Evolutionary conservation across 2,113 vertebrate species (phyloP).

Genomic region (Neogobius melanostomus): DNA sequence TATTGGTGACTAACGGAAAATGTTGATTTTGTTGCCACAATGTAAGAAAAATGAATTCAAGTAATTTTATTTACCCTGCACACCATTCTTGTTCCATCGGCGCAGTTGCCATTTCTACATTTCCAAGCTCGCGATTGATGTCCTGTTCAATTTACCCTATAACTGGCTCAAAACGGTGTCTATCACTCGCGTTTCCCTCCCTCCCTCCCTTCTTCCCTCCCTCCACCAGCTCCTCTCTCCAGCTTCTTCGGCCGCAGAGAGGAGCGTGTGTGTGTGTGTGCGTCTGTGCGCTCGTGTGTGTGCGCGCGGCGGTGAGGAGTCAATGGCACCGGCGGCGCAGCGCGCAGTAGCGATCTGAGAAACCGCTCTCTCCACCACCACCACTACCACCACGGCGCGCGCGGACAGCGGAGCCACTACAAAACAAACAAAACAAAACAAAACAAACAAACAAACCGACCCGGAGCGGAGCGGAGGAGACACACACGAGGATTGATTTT

Average conservation of each 20-base stretch:
- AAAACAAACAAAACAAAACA: neutral
- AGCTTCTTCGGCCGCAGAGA: neutral
- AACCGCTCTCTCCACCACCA: too few relatives aligned
- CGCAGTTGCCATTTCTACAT: too few relatives aligned
- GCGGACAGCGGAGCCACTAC: constrained; percentile 12
- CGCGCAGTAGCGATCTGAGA: constrained; percentile 52
- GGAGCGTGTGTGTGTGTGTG: neutral
- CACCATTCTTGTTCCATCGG: too few relatives aligned
- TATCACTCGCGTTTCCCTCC: constrained; percentile 34
- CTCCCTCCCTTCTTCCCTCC: neutral
- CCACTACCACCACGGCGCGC: constrained; percentile 11
- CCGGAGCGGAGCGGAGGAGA: constrained; percentile 41
- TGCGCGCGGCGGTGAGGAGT: constrained; percentile 39
- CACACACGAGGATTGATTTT: neutral
- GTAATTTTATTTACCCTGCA: too few relatives aligned
- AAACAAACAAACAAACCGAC: constrained; percentile 44
- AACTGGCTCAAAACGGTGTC: constrained; percentile 46
- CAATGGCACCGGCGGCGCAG: constrained; percentile 53
- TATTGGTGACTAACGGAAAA: too few relatives aligned
- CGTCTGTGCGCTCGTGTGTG: neutral
- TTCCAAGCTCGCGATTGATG: too few relatives aligned
- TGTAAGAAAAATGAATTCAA: too few relatives aligned
- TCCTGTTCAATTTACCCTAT: neutral
- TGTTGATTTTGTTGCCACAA: too few relatives aligned
- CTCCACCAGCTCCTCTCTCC: neutral